phyloP scores from a whole-genome alignment of 2,113 vertebrate species.

The Halcyon malimbica region DNA sequence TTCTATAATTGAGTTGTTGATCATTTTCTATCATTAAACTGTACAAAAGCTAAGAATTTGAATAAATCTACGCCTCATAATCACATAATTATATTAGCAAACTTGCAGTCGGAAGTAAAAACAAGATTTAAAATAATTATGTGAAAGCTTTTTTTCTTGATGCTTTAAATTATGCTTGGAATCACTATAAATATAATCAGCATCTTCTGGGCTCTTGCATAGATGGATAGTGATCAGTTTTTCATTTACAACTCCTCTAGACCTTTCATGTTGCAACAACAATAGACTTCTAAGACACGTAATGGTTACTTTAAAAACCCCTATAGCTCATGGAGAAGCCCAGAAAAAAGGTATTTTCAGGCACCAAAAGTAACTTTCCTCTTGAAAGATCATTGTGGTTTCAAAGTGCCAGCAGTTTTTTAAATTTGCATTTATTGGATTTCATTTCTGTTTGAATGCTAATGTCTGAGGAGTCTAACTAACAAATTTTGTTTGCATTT shows the following conservation, averaged over 20 bases:
- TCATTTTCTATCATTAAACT: background rate
- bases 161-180: background rate
- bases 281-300: background rate
- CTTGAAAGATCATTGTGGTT: background rate
- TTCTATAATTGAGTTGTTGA: background rate
- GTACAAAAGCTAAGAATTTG: background rate
- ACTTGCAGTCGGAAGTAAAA: background rate
- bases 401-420: background rate
- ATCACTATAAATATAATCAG: background rate
- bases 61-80: background rate
- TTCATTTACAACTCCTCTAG: background rate
- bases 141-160: background rate
- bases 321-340: background rate
- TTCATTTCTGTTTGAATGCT: slow-evolving; percentile 11
- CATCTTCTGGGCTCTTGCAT: background rate
- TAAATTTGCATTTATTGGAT: background rate
- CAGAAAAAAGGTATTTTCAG: background rate
- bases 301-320: background rate
- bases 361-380: background rate
- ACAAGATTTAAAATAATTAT: background rate
- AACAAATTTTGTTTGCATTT: background rate
- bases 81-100: background rate
- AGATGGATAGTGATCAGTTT: background rate
- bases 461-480: background rate
- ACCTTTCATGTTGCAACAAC: background rate